Evolutionary conservation across 2,797 vertebrate species (phyloP).

Genomic region (Sebastes itinus): DNA sequence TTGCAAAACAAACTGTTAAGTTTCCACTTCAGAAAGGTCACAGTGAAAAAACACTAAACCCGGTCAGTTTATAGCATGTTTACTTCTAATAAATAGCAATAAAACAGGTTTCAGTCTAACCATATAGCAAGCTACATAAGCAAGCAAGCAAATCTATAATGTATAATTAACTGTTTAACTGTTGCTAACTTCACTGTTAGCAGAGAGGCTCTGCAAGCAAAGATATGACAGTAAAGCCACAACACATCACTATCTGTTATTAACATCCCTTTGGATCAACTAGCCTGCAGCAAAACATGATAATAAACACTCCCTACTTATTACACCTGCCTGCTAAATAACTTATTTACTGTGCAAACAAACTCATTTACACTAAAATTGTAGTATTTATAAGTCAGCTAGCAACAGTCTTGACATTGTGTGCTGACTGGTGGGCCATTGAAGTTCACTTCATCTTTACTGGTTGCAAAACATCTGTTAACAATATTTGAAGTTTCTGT

Average conservation of each 20-base stretch:
- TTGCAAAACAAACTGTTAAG: too few relatives aligned
- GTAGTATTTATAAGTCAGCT: background rate
- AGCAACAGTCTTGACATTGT: slow-evolving; percentile 12
- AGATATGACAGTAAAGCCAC: slow-evolving; percentile 64
- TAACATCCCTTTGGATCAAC: slow-evolving; percentile 34
- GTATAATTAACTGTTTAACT: too few relatives aligned
- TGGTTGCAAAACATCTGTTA: slow-evolving; percentile 16
- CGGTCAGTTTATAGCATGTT: slow-evolving; percentile 20
- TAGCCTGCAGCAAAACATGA: slow-evolving; percentile 40
- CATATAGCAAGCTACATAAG: background rate
- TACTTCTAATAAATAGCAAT: slow-evolving; percentile 21
- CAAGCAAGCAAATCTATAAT: background rate
- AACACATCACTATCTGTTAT: slow-evolving; percentile 57
- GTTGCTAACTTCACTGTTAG: slow-evolving; percentile 1
- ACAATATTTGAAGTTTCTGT: background rate
- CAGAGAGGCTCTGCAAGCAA: background rate
- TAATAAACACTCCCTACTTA: background rate
- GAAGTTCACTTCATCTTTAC: slow-evolving; percentile 56
- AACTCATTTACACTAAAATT: background rate
- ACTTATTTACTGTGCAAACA: slow-evolving; percentile 16
- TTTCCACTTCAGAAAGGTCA: too few relatives aligned
- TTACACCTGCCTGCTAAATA: slow-evolving; percentile 3
- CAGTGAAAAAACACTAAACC: slow-evolving; percentile 13
- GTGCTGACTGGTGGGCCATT: background rate
- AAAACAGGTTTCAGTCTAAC: background rate